Conservation (phyloP, 2,888 invertebrate genomes). For the Dynastes hyllus region DNA sequence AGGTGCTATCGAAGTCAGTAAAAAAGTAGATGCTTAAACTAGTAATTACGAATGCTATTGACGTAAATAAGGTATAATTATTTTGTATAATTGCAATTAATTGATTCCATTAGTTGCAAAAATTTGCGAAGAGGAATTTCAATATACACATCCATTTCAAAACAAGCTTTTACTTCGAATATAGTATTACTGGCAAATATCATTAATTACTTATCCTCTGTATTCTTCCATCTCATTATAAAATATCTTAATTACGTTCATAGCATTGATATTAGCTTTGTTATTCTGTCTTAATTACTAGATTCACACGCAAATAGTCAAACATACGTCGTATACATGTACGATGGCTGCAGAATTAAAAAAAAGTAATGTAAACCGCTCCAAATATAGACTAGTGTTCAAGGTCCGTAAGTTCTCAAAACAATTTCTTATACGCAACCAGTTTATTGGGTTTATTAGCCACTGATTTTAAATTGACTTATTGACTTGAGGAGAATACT, state of each 20-base stretch:
- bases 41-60: too few species aligned
- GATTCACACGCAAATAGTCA: neutral
- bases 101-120: too few species aligned
- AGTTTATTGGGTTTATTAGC: slow-evolving; percentile 45
- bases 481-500: neutral
- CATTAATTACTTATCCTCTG: too few species aligned
- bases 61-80: too few species aligned
- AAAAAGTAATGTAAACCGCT: slow-evolving; percentile 10
- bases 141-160: too few species aligned
- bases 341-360: neutral
- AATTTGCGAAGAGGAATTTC: too few species aligned
- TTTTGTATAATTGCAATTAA: too few species aligned
- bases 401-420: slow-evolving; percentile 41
- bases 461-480: neutral
- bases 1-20: too few species aligned
- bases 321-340: neutral
- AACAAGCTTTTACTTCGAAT: too few species aligned
- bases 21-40: too few species aligned
- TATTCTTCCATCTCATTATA: slow-evolving; percentile 2
- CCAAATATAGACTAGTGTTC: slow-evolving; percentile 44
- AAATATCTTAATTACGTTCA: neutral
- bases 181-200: too few species aligned
- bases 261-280: neutral
- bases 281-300: neutral
- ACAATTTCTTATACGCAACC: slow-evolving; percentile 34